Percentiles rank a stretch among this genome's conserved stretches.
These are phyloP conservation scores for Triops cancriformis DNA, from an alignment of 1,140 invertebrate genomes.

Conservation along the genomic window DNA sequence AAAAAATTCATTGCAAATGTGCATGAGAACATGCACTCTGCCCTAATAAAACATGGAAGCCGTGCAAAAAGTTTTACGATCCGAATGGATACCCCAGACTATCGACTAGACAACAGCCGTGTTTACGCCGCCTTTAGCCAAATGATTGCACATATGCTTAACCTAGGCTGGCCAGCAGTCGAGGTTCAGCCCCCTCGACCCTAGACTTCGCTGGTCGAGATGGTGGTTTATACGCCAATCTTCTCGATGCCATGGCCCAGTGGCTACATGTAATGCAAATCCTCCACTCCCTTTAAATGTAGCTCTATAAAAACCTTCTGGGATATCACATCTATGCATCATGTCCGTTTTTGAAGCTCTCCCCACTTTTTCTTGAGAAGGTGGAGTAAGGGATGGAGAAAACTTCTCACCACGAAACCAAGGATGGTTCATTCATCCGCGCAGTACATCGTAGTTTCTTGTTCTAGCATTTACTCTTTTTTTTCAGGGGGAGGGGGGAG, in stretches of 20 bases:
- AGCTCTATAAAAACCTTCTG: neutral
- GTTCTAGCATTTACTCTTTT: neutral
- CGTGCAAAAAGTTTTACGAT: neutral
- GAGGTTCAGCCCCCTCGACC: neutral
- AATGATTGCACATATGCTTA: neutral
- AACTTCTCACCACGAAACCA: neutral
- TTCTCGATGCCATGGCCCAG: neutral
- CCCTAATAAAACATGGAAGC: neutral
- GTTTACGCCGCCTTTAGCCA: neutral
- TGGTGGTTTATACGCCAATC: neutral
- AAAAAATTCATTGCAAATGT: no score
- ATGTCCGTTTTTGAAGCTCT: neutral
- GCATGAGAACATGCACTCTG: no score
- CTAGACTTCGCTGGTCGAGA: neutral
- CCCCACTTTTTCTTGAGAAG: neutral
- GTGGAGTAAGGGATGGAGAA: neutral
- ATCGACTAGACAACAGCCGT: neutral
- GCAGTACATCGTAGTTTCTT: neutral
- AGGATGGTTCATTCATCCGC: neutral
- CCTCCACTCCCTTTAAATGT: neutral
- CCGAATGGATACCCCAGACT: neutral
- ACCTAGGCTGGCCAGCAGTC: neutral
- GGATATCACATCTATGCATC: neutral
- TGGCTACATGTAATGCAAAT: conserved; percentile 5
- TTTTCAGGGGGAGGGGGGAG: neutral